These are phyloP conservation scores for Takifugu bimaculatus DNA, from an alignment of 2,113 vertebrate genomes.

Conservation along the genomic window DNA sequence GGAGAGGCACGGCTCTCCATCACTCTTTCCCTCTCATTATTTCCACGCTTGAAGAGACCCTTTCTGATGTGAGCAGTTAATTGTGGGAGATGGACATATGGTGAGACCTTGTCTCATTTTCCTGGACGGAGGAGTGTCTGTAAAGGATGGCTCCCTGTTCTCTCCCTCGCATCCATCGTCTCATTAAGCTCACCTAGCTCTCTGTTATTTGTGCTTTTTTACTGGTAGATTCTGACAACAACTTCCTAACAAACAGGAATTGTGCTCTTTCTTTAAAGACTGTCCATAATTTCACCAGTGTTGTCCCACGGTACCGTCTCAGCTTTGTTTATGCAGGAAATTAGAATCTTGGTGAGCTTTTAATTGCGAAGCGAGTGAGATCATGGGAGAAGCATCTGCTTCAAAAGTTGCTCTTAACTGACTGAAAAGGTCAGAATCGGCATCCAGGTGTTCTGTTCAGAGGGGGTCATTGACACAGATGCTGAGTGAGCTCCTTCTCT, in stretches of 20 bases:
- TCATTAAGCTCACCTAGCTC: slow-evolving; percentile 14
- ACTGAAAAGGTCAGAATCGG: too few relatives aligned
- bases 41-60: slow-evolving; percentile 22
- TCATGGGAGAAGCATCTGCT: too few relatives aligned
- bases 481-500: slow-evolving; percentile 26
- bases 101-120: slow-evolving; percentile 12
- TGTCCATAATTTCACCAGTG: slow-evolving; percentile 35
- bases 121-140: slow-evolving; percentile 13
- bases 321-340: slow-evolving; percentile 44
- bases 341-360: background rate
- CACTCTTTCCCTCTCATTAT: slow-evolving; percentile 19
- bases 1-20: slow-evolving; percentile 2
- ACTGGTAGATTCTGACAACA: too few relatives aligned
- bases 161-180: slow-evolving; percentile 2
- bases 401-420: too few relatives aligned
- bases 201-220: too few relatives aligned
- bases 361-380: too few relatives aligned
- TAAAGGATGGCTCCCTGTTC: too few relatives aligned
- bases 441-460: slow-evolving; percentile 38
- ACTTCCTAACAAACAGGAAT: too few relatives aligned
- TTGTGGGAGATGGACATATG: slow-evolving; percentile 39
- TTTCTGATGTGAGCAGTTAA: background rate
- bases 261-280: slow-evolving; percentile 9
- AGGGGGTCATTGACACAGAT: slow-evolving; percentile 47
- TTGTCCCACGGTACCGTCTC: too few relatives aligned